These are phyloP conservation scores for Xylota segnis DNA, from an alignment of 2,888 invertebrate genomes.

Conservation along the genomic window DNA sequence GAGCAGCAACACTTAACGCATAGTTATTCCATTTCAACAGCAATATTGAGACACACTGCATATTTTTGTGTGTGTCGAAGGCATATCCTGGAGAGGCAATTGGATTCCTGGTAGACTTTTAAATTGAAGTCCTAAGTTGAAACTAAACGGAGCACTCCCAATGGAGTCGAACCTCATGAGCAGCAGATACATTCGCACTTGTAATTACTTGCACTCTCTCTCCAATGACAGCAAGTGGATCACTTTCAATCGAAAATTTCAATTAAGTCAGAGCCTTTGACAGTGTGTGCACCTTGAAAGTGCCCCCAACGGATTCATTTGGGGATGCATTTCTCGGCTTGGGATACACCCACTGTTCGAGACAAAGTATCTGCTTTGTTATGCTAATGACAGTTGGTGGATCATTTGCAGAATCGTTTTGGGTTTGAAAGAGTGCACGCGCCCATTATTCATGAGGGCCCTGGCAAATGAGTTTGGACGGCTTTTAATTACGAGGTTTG, in stretches of 20 bases:
- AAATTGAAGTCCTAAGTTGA: background rate
- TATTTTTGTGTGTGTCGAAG: background rate
- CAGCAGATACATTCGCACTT: background rate
- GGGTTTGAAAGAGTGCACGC: background rate
- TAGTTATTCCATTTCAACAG: slow-evolving; percentile 2
- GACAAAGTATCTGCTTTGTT: slow-evolving; percentile 11
- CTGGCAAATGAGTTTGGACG: background rate
- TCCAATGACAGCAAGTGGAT: background rate
- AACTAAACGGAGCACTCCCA: background rate
- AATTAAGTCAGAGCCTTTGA: slow-evolving; percentile 24
- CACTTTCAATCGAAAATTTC: slow-evolving; percentile 25
- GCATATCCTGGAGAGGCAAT: background rate
- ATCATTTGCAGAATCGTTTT: background rate
- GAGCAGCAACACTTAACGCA: slow-evolving; percentile 8
- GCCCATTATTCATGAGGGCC: background rate
- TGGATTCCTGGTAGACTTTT: background rate
- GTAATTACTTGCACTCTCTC: background rate
- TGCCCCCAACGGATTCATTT: background rate
- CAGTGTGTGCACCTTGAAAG: background rate
- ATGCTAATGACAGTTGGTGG: slow-evolving; percentile 31
- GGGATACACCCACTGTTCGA: background rate
- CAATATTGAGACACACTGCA: slow-evolving; percentile 2
- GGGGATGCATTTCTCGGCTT: background rate
- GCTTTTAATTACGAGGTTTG: background rate
- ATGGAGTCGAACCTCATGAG: background rate